Conservation (phyloP, 2,113 vertebrate genomes). For the Irena cyanogastra region DNA sequence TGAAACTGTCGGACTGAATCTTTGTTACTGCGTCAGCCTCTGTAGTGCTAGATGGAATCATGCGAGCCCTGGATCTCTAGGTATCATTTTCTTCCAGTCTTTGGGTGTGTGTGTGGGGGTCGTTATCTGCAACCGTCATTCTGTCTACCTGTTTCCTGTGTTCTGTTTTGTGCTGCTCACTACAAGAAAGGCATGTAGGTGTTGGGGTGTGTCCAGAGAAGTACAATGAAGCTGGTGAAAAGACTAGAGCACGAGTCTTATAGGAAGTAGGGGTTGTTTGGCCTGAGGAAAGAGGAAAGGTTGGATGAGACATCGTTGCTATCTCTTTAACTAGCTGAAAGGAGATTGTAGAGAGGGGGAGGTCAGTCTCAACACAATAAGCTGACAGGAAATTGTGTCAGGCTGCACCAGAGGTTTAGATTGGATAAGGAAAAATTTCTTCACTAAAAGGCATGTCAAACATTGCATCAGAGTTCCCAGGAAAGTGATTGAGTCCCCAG, state of each 20-base stretch:
- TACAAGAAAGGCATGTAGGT: neutral
- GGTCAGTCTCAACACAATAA: neutral
- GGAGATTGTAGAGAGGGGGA: fast-evolving
- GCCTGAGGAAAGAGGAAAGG: neutral
- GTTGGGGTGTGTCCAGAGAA: neutral
- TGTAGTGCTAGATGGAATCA: neutral
- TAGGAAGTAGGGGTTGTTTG: neutral
- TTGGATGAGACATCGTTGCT: neutral
- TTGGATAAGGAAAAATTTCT: neutral
- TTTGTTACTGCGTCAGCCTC: neutral
- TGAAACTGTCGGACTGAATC: neutral
- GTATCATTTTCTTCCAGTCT: neutral
- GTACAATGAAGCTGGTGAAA: neutral
- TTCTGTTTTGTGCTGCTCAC: neutral
- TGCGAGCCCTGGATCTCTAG: neutral
- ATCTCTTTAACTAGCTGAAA: neutral
- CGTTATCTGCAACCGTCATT: neutral
- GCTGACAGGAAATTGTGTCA: neutral
- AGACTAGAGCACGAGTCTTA: neutral
- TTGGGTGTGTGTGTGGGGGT: neutral
- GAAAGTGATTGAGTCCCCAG: neutral
- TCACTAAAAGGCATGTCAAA: neutral
- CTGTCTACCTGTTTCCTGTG: neutral
- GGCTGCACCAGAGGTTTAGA: neutral
- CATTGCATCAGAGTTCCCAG: neutral